Percentiles rank a stretch among this genome's conserved stretches.
These are phyloP conservation scores for Drosophila recens DNA, from an alignment of 2,888 invertebrate species.

Conservation along the genomic window DNA sequence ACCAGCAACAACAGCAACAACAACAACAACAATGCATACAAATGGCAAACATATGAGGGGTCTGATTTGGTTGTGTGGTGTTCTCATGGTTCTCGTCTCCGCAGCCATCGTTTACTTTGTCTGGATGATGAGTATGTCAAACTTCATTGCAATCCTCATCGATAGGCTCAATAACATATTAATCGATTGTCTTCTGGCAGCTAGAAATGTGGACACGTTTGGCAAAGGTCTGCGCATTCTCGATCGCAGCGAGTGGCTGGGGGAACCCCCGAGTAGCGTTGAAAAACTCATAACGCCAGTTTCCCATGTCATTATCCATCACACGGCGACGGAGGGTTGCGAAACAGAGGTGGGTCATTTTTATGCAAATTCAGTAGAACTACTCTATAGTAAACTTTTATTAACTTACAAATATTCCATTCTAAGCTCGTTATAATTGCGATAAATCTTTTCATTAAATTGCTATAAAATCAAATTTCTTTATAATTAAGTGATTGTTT, in stretches of 20 bases:
- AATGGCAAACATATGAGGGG: conserved; percentile 37
- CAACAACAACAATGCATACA: neutral
- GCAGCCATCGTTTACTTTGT: conserved; percentile 50
- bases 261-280: conserved; percentile 63
- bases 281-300: conserved; percentile 50
- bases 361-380: no score
- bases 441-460: neutral
- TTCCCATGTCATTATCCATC: conserved; percentile 63
- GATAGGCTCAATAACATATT: neutral
- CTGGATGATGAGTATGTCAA: conserved; percentile 58
- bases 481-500: no score
- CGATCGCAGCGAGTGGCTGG: conserved; percentile 73
- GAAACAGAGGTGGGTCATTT: conserved; percentile 57
- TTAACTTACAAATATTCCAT: neutral
- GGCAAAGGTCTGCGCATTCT: conserved; percentile 59
- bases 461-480: no score
- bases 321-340: conserved; percentile 70
- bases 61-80: conserved; percentile 47
- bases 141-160: neutral
- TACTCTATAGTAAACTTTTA: neutral
- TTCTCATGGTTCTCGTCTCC: conserved; percentile 55
- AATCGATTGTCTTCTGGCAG: conserved; percentile 10
- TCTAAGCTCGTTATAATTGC: neutral
- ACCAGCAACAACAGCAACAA: conserved; percentile 3
- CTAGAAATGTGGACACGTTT: conserved; percentile 16